Base-by-base conservation (phyloP, 2,113 vertebrate species). In the Corythoichthys haematopterus region DNA sequence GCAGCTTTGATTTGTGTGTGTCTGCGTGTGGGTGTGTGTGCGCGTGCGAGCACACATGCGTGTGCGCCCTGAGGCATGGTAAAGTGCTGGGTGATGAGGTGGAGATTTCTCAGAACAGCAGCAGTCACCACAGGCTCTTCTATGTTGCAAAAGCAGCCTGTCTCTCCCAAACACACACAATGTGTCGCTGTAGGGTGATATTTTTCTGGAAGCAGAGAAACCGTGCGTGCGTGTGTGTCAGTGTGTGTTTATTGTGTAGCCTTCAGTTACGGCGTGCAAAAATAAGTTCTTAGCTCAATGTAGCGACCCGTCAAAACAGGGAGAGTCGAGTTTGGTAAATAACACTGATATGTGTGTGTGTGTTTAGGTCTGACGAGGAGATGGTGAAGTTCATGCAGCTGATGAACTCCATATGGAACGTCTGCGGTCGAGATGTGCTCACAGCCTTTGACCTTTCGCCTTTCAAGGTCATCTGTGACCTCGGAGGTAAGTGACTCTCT, bases 391-490 rank as follows among this genome's bases (percentile, higher is more conserved):
- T 97, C 69, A 92, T 94, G 93, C 88, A 89, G 13, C 91, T 92
- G 1, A 93, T 97, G 91, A 94, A 94, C 85, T 94, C 93, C 0
- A 69, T 93, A 51, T 98, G 96, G 96, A 92, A 93, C 28, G 80
- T 96, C 68, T 92, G 92, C 28, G 94, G 95, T 1, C 83, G 73
- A 59, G 84, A 91, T 2, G 94, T 95, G 68, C 77, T 96, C 69
- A 70, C 75, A 0, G 93, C 94, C 48, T 98, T 97, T 47, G 93
- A 98, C 81, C 94, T 96, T 68, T 92, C 93, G 0, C 46, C 82
- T 7, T 98, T 96, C 81, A 91, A 50, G 0, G 56, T 68, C 65
- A 83, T 98, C 67, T 97, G 85, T 16, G 96, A 98, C 80, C 82
- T 98, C 0, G 96, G 95, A 53, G 96, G 95, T 97, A 82, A 78